These are phyloP conservation scores for Himalopsyche phryganea DNA, from an alignment of 1,140 invertebrate species.

Conservation along the genomic window DNA sequence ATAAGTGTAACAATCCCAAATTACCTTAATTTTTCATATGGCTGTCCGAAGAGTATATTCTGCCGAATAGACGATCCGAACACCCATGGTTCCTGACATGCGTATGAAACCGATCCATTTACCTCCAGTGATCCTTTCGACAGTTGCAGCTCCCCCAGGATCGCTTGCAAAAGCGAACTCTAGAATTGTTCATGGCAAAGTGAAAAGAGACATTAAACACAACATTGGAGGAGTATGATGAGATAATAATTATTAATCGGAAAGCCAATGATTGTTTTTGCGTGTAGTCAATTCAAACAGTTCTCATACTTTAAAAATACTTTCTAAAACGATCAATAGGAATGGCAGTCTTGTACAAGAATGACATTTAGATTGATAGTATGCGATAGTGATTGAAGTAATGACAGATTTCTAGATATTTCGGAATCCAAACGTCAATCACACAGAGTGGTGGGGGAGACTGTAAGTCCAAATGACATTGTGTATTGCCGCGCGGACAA, in stretches of 20 bases:
- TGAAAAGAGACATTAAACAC: neutral
- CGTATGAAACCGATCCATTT: conserved; percentile 62
- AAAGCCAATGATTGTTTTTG: neutral
- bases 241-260: neutral
- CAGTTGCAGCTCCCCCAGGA: conserved; percentile 60
- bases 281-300: neutral
- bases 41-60: conserved; percentile 28
- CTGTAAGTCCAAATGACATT: too few species aligned
- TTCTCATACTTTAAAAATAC: neutral
- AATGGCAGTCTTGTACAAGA: too few species aligned
- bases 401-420: too few species aligned
- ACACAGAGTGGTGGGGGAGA: too few species aligned
- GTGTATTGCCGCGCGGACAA: too few species aligned
- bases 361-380: too few species aligned
- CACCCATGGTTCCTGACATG: conserved; percentile 75
- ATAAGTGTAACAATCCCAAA: too few species aligned
- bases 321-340: neutral
- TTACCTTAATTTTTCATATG: conserved; percentile 27
- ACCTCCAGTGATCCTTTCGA: conserved; percentile 55
- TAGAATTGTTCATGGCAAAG: conserved; percentile 2
- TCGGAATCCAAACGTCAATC: too few species aligned
- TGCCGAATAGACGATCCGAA: conserved; percentile 47
- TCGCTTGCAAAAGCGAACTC: conserved; percentile 56
- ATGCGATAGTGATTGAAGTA: too few species aligned
- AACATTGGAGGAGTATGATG: too few species aligned